Base-by-base conservation (phyloP, 2,888 invertebrate genomes). In the Dendrolimus pini region DNA sequence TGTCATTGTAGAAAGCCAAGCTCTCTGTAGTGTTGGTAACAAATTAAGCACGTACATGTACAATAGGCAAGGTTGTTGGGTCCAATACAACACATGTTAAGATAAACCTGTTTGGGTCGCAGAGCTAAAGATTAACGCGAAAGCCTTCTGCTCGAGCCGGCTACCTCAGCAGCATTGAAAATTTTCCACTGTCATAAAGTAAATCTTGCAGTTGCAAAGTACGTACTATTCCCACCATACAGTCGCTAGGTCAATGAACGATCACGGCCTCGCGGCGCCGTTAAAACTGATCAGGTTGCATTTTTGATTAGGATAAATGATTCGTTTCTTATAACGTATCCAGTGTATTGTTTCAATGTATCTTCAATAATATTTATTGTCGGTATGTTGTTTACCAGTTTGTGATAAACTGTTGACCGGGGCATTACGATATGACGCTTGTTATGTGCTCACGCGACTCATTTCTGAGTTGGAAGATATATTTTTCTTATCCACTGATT, bases 171-270 rank as follows among this genome's bases (percentile, higher is more conserved):
- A 67, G 67, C 66, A 73, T 73, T 70, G 74, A 70, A 71, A 77
- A 67, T 76, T 80, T 78, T 79, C 80, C 78, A 77, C 72, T 74
- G 68, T 62, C 64, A 68, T 72, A 69, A 66, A 70, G 66, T 68
- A 73, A 69, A 73, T 77, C 73, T 74, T 66, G 64, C 63, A 62
- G 69, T 65, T 68, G 65, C 67, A 61, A 65, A 68, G 68, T 74
- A 70, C 69, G 70, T 69, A 71, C 68, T 70, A 69, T 70, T 69
- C 68, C 63, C 65, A 72, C 71, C 62, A 61, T 63, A 74, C 74
- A 72, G 71, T 69, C 68, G 65, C 63, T 75, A 67, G 85, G 78
- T 77, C 83, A 84, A 81, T 64, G 85, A 70, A 78, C 85, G 74
- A 67, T 71, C 70, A 66, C 80, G 79, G 77, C 80, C 82, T 80